Base-by-base conservation (phyloP, 2,888 invertebrate species). In the Smittia aterrima region DNA sequence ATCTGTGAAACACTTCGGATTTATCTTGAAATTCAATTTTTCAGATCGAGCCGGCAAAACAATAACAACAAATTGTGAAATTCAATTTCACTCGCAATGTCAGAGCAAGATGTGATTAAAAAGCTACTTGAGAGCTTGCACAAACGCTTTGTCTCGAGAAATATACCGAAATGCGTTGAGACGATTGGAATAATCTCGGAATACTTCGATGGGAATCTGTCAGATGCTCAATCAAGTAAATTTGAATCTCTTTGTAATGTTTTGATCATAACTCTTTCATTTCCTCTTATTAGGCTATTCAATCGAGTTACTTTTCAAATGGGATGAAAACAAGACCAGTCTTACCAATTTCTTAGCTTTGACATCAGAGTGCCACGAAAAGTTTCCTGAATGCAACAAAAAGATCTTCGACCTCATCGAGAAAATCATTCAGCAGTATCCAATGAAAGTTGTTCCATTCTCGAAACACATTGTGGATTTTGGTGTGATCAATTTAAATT, bases 231-330 rank as follows among this genome's bases (percentile, higher is more conserved):
- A 9, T 58, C 16, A 22, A 58, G 58, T 58, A 58, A 58, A 22
- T 22, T 58, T 58, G n/a, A n/a, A n/a, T n/a, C n/a, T n/a, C n/a
- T n/a, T n/a, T n/a, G n/a, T n/a, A n/a, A n/a, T n/a, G n/a, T n/a
- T n/a, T n/a, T n/a, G n/a, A n/a, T n/a, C n/a, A n/a, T n/a, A n/a
- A n/a, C n/a, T n/a, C n/a, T n/a, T n/a, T 27, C 22, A 3, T 2
- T 13, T 58, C 22, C 18, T 38, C 27, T 16, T 62, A 20, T 1
- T 32, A 74, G 74, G 62, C 18, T 74, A 74, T 20, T 62, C 74
- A 0, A 41, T 74, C 0, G 74, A 74, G 16, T 25, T 66, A 1
- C 16, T 74, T 13, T 22, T 74, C 4, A 32, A 74, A 27, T 54
- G 38, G 3, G 38, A 24, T 25, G 66, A 74, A 1, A n/a, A 62